Evolutionary conservation across 2,888 invertebrate species (phyloP), one percentile per base, ranked within the genome.

Genomic region (Zelleria hepariella): DNA sequence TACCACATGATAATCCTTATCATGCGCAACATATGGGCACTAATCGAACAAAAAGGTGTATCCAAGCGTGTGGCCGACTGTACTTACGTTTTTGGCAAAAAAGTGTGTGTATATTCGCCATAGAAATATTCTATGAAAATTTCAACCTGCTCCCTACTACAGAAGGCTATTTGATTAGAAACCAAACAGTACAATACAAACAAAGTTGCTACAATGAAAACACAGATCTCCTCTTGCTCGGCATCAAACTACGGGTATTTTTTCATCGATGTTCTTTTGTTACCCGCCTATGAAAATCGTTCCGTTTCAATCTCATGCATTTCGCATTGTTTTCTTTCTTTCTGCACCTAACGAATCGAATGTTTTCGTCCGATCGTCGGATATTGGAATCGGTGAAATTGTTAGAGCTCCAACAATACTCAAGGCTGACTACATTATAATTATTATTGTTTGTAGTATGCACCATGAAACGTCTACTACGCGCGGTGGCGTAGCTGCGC

Each of bases 341-440:
- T 75, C 80, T 80, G 74, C 69, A 71, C 74, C 82, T 82, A 84
- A 82, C 84, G 83, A 86, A 87, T 85, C 75, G 80, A 79, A 81
- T 76, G 79, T 80, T 82, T 70, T 77, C 75, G 73, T 77, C 76
- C 74, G 73, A n/a, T 74, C 73, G 78, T 78, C 71, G 75, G 73
- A 74, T 73, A 73, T 72, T 71, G 75, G 74, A 74, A 71, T 71
- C 70, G 71, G 71, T 68, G 68, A 62, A 62, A 62, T 25, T 24
- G 23, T 23, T 51, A 21, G 21, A 15, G 32, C 15, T 42, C 32
- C 32, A 15, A 15, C 32, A 15, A 42, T 42, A 15, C 32, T n/a
- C n/a, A n/a, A n/a, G n/a, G n/a, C n/a, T n/a, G n/a, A n/a, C n/a
- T n/a, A n/a, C n/a, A n/a, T n/a, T n/a, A n/a, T n/a, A n/a, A n/a